Evolutionary conservation across 1,140 invertebrate species (phyloP), one percentile per base, ranked within the genome.

Genomic region (Zophobas atratus): DNA sequence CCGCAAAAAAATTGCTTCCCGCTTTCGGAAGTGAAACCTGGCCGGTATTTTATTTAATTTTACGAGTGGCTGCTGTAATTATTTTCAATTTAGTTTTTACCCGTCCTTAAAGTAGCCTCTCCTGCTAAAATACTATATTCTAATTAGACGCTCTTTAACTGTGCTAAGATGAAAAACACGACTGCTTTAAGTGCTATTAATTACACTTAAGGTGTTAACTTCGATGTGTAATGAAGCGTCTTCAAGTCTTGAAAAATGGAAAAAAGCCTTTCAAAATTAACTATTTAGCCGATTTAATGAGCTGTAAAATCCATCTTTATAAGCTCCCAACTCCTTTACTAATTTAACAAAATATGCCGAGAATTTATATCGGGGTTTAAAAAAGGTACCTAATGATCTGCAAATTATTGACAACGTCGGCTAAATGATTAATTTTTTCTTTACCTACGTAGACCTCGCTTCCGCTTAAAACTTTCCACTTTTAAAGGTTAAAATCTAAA

Each of bases 231-330:
- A 67, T 67, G 60, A 67, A 67, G 60, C 60, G 60, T 38, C 33
- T n/a, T 51, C 6, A 20, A 51, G 20, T 20, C 49, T 2, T 3
- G 39, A 43, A 43, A 41, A 67, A 67, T 41, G 60, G 5, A 43
- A 67, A 67, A 67, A 67, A 67, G 6, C 6, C 39, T 43, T 67
- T 43, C 33, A 41, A 60, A 67, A 67, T 67, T 67, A 67, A 67
- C 60, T 67, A 43, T 72, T 72, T 72, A 53, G 51, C 1, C 70
- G 48, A 51, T 51, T 39, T 72, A 72, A 72, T 72, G 70, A 55
- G 49, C 46, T 49, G 49, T 20, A 55, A 73, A 73, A 73, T 73
- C 39, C 71, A 73, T 73, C 71, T 73, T 72, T 53, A 73, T 73
- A 73, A 56, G 6, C 33, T 41, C 60, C 38, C n/a, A 67, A 43